Evolutionary conservation across 2,113 vertebrate species (phyloP).

Genomic region (pig (Sus scrofa)): DNA sequence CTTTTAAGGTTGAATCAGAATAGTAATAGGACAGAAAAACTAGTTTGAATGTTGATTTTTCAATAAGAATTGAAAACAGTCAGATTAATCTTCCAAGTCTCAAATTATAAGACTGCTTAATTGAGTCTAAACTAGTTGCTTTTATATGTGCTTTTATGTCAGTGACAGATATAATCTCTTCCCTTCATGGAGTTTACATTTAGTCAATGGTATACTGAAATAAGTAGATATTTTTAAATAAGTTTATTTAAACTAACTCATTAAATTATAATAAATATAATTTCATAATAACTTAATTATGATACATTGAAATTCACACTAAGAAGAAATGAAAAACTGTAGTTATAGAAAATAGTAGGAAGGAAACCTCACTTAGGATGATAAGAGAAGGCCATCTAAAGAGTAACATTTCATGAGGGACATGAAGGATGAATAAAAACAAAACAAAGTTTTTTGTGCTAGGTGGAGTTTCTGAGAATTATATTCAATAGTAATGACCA

Average conservation of each 20-base stretch:
- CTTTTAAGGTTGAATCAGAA: slow-evolving; percentile 7
- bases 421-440: slow-evolving; percentile 14
- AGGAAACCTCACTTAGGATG: not conserved
- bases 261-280: slow-evolving; percentile 29
- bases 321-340: slow-evolving; percentile 21
- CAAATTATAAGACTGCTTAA: slow-evolving; percentile 6
- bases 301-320: not conserved
- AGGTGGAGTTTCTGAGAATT: not conserved
- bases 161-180: not conserved
- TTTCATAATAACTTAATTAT: slow-evolving; percentile 16
- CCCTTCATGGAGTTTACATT: not conserved
- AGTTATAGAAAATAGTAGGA: slow-evolving; percentile 50
- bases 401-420: slow-evolving; percentile 11
- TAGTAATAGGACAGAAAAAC: slow-evolving; percentile 36
- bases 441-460: slow-evolving; percentile 15
- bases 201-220: slow-evolving; percentile 11
- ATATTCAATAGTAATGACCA: not conserved
- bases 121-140: not conserved
- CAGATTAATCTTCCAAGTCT: slow-evolving; percentile 24
- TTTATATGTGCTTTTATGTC: slow-evolving; percentile 30
- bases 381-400: not conserved
- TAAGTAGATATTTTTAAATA: not conserved
- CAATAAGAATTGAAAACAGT: not conserved
- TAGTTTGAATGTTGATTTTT: slow-evolving; percentile 48
- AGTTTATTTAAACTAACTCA: not conserved